Conservation (phyloP, 1,140 invertebrate species). For the Achatina immaculata region DNA sequence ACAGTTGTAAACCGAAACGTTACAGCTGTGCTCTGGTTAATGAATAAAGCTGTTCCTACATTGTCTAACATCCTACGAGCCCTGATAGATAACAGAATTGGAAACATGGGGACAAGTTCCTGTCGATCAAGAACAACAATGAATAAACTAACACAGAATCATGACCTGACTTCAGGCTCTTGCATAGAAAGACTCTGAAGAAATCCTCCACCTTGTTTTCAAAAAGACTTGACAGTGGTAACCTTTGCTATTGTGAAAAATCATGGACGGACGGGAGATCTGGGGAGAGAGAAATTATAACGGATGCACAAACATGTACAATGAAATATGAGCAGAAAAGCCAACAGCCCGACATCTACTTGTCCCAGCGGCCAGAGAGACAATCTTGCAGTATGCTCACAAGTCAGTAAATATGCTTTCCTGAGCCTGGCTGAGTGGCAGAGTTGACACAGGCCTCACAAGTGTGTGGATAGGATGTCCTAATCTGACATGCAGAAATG, state of each 20-base stretch:
- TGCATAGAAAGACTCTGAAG: background rate
- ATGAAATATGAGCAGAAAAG: background rate
- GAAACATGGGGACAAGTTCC: too few species aligned
- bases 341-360: background rate
- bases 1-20: too few species aligned
- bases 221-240: background rate
- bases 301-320: background rate
- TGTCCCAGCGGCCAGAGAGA: background rate
- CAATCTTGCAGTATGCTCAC: background rate
- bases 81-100: too few species aligned
- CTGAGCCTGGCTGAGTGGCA: background rate
- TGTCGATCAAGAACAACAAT: too few species aligned
- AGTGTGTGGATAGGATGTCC: background rate
- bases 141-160: too few species aligned
- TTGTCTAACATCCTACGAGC: too few species aligned
- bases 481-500: background rate
- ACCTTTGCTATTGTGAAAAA: background rate
- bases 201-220: background rate
- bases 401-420: background rate
- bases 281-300: background rate
- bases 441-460: background rate
- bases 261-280: background rate
- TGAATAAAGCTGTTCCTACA: too few species aligned
- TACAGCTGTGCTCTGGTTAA: too few species aligned
- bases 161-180: background rate